A percentile compares a stretch with the other conserved stretches of the same genome.
These are phyloP conservation scores for sheep (Ovis aries) DNA, from an alignment of 2,113 vertebrate genomes.

Conservation along the genomic window ARS-UI_Ramb_v3.0 NC_056073.1:34399001-34399500, in stretches of 20 bases:
- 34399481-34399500: too few species aligned
- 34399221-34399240: background rate
- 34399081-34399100: background rate
- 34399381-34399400: background rate
- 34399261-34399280: background rate
- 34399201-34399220: background rate
- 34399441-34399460: background rate
- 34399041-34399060: background rate
- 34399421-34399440: background rate
- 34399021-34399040: background rate
- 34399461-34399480: background rate
- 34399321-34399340: background rate
- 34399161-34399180: rapidly evolving
- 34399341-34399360: background rate
- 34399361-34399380: background rate
- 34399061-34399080: background rate
- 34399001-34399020: too few species aligned
- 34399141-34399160: background rate
- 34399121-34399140: background rate
- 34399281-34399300: background rate
- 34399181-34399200: background rate
- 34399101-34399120: background rate
- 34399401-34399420: background rate
- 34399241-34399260: background rate
- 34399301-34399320: background rate